phyloP scores from a whole-genome alignment of 2,113 vertebrate species.

The Actenoides lindsayi region DNA sequence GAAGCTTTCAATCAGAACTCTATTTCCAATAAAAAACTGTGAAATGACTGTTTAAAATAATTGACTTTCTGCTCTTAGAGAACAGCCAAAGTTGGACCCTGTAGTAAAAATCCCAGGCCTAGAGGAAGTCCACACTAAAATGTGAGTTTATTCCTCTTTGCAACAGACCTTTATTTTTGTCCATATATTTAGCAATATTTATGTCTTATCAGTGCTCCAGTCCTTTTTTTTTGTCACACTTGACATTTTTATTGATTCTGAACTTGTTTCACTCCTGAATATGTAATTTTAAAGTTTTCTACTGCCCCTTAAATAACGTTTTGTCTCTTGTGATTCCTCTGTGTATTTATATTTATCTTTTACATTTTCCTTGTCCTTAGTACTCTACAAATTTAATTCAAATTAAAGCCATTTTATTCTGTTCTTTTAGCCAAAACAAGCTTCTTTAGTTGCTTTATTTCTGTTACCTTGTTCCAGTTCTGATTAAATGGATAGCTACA shows the following conservation, averaged over 20 bases:
- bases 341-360: not conserved
- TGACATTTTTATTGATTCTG: not conserved
- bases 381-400: not conserved
- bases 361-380: not conserved
- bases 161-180: not conserved
- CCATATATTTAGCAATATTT: not conserved
- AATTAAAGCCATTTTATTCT: conserved; percentile 2
- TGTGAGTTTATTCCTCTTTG: not conserved
- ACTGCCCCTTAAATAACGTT: not conserved
- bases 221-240: not conserved
- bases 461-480: not conserved
- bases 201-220: not conserved
- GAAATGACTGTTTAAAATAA: not conserved
- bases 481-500: conserved; percentile 7
- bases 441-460: conserved; percentile 5
- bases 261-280: not conserved
- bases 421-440: not conserved
- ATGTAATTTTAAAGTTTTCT: not conserved
- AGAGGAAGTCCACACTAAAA: not conserved
- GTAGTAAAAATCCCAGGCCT: not conserved
- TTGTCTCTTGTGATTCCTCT: not conserved
- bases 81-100: not conserved
- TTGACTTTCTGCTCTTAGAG: not conserved
- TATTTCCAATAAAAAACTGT: not conserved
- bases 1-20: not conserved